These are phyloP conservation scores for Lordiphosa stackelbergi DNA, from an alignment of 1,140 invertebrate genomes.

Conservation along the genomic window DNA sequence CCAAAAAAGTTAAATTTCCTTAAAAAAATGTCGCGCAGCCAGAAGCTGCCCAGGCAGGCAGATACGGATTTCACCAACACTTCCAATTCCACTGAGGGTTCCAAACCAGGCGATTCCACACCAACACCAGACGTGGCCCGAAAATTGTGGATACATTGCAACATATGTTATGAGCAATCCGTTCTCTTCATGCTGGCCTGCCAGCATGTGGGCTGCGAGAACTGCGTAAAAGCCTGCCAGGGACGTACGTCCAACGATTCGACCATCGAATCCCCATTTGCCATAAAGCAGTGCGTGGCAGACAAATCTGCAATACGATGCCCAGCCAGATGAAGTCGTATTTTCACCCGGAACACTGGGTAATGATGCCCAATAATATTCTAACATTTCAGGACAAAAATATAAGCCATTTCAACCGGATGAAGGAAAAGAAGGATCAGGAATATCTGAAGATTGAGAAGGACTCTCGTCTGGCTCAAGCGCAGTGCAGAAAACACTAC, in stretches of 20 bases:
- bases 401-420: slow-evolving; percentile 20
- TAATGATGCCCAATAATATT: slow-evolving; percentile 12
- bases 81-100: no score
- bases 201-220: slow-evolving; percentile 47
- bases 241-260: slow-evolving; percentile 40
- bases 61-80: no score
- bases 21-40: no score
- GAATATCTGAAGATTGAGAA: no score
- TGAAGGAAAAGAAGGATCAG: slow-evolving; percentile 15
- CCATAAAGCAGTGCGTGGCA: slow-evolving; percentile 31
- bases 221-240: slow-evolving; percentile 31
- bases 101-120: no score
- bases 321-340: slow-evolving; percentile 38
- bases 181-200: slow-evolving; percentile 54
- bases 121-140: neutral
- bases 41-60: no score
- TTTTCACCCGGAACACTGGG: slow-evolving; percentile 57
- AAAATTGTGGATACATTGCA: slow-evolving; percentile 67
- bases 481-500: no score
- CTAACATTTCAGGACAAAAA: slow-evolving; percentile 40
- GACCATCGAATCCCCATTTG: slow-evolving; percentile 37
- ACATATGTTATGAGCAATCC: slow-evolving; percentile 35
- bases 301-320: slow-evolving; percentile 47
- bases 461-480: no score
- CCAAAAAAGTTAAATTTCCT: no score